Base-by-base conservation (phyloP, 2,888 invertebrate genomes). In the Apotomis capreana region DNA sequence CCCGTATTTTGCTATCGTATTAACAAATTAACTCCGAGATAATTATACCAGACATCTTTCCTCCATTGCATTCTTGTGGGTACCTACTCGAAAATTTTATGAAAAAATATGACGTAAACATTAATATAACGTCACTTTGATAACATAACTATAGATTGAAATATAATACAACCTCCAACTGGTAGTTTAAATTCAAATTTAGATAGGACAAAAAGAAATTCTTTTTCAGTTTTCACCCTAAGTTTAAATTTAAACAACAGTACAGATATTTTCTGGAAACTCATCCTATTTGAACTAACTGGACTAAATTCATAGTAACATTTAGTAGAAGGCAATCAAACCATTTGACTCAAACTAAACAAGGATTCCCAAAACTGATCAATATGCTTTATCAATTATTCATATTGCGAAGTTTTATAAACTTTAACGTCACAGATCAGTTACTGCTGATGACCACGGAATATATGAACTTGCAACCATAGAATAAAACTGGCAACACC, bases 101-200 rank as follows among this genome's bases (percentile, higher is more conserved):
- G 12, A 37, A 6, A n/a, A 58, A 6, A 6, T 37, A 12, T n/a
- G 37, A 37, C 12, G n/a, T 37, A 37, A 71, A 69, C 26, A 70
- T 75, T 67, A 74, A 75, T 71, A 70, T 70, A 70, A 72, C 69
- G 75, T 75, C 74, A 74, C 74, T 76, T 75, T 75, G 70, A 75
- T 69, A 75, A 51, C 69, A 74, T n/a, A 58, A 71, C 68, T 63
- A 26, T 26, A 63, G 74, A 76, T 75, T 73, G 74, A 64, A 26
- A 69, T 74, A 64, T 73, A 52, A 59, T 64, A 60, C 52, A 73
- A 67, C 71, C 64, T 62, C 51, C 6, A 37, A n/a, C 4, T 5
- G 1, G 40, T 60, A 46, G 55, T 62, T 69, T 49, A 36, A 44
- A 68, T 61, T 54, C 12, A 69, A 49, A 62, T 49, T 15, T 54